These are phyloP conservation scores for Tribolium madens DNA, from an alignment of 1,140 invertebrate species.

Conservation along the genomic window DNA sequence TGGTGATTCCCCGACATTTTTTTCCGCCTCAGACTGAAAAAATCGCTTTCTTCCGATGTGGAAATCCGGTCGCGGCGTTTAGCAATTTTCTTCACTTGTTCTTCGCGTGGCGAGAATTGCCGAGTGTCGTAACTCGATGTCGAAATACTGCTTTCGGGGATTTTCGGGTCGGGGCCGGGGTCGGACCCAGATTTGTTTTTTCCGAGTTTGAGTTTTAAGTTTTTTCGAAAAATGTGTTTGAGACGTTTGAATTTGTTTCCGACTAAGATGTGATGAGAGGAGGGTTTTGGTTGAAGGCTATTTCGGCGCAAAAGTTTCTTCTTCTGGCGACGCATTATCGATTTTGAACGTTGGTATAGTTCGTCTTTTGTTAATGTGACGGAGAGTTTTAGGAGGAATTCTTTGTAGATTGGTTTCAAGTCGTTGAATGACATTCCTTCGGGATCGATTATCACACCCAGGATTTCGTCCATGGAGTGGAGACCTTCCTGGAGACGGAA, in stretches of 20 bases:
- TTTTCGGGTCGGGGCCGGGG: conserved; percentile 42
- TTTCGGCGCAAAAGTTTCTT: conserved; percentile 72
- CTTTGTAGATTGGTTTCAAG: conserved; percentile 89
- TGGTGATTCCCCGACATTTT: conserved; percentile 56
- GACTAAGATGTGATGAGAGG: conserved; percentile 59
- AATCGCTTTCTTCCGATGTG: conserved; percentile 78
- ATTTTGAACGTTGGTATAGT: conserved; percentile 87
- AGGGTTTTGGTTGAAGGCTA: conserved; percentile 66
- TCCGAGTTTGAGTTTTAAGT: conserved; percentile 50
- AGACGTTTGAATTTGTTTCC: conserved; percentile 61
- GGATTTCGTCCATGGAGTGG: conserved; percentile 88
- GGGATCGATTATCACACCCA: conserved; percentile 87
- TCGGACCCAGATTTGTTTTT: conserved; percentile 22
- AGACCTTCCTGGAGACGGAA: conserved; percentile 87
- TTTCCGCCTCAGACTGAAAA: conserved; percentile 68
- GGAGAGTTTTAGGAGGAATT: conserved; percentile 87
- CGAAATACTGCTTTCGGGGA: conserved; percentile 70
- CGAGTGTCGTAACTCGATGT: conserved; percentile 72
- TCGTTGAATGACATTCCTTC: conserved; percentile 94
- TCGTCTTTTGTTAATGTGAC: conserved; percentile 91
- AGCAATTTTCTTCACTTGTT: conserved; percentile 65
- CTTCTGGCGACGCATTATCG: conserved; percentile 87
- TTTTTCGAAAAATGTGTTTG: conserved; percentile 63
- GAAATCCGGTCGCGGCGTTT: conserved; percentile 69
- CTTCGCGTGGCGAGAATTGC: conserved; percentile 71